Percentiles rank a stretch among this genome's conserved stretches.
phyloP scores from a whole-genome alignment of 2,113 vertebrate genomes.

The Xerus inauris region DNA sequence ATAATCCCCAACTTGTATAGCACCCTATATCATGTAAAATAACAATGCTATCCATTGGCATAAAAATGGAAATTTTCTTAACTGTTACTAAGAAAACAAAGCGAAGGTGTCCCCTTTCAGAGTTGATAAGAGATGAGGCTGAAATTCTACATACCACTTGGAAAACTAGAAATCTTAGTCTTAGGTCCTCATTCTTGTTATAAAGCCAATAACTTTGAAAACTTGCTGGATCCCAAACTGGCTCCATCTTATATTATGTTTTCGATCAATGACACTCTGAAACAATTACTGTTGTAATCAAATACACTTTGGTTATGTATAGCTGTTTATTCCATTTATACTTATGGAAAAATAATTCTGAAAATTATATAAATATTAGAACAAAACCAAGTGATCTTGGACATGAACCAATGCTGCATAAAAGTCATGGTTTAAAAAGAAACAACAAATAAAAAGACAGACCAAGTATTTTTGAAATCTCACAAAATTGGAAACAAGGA shows the following conservation, averaged over 20 bases:
- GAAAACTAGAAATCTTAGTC: slow-evolving; percentile 24
- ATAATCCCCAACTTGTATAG: background rate
- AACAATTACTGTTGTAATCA: slow-evolving; percentile 43
- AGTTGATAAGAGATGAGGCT: slow-evolving; percentile 50
- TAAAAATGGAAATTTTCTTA: slow-evolving; percentile 40
- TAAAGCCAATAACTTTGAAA: slow-evolving; percentile 55
- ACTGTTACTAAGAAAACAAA: slow-evolving; percentile 54
- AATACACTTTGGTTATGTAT: slow-evolving; percentile 11
- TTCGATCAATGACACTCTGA: slow-evolving; percentile 60
- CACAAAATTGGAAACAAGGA: slow-evolving; percentile 72
- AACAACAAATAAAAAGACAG: slow-evolving; percentile 32
- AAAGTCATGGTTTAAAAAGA: slow-evolving; percentile 43
- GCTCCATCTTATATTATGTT: background rate
- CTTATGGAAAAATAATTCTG: slow-evolving; percentile 41
- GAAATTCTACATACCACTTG: slow-evolving; percentile 56
- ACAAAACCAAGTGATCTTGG: slow-evolving; percentile 42
- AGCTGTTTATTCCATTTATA: background rate
- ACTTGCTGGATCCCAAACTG: background rate
- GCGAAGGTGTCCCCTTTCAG: slow-evolving; percentile 46
- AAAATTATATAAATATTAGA: background rate
- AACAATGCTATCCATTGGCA: background rate
- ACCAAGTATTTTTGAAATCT: slow-evolving; percentile 57
- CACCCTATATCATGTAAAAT: background rate
- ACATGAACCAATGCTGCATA: slow-evolving; percentile 19
- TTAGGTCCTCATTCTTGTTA: slow-evolving; percentile 29